Base-by-base conservation (phyloP, 2,888 invertebrate genomes). In the Phengaris arion region DNA sequence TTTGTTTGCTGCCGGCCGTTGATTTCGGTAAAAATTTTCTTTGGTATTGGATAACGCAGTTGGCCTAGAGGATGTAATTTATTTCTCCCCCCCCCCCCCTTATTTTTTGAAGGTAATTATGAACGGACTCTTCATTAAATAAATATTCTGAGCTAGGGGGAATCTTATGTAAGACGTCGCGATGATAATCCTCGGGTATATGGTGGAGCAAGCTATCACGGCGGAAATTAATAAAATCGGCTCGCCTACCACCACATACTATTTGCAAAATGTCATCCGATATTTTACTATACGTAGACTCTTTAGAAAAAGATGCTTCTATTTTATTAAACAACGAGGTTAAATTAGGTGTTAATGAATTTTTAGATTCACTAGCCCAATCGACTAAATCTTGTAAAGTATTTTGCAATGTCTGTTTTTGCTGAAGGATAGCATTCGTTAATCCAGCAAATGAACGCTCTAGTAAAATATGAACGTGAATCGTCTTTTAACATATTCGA, bases 241-340 rank as follows among this genome's bases (percentile, higher is more conserved):
- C 76, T 68, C 77, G 74, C 54, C 77, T 74, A 22, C 75, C n/a
- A n/a, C n/a, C 76, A 57, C 78, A 78, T 9, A 76, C 76, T 57
- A 77, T 75, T 77, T 77, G 76, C 51, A 77, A 75, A 45, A 78
- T 59, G 51, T 78, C 76, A 46, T 77, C 76, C 0, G 77, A 72
- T 48, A 77, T 64, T 69, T 45, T 74, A 45, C 57, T 76, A 74
- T 77, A 77, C 6, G 8, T 13, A 10, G 77, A 77, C 8, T 74
- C 74, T 59, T 77, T 77, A 15, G 51, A 74, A 75, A 77, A 75
- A 52, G 74, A 54, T 6, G 68, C 15, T 77, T 77, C 64, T 45
- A 75, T 74, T 74, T 75, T 77, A 54, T 74, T 48, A 74, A 77
- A 75, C 46, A 77, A 35, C 13, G 68, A 68, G n/a, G n/a, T n/a